These are phyloP conservation scores for Accipiter cooperii DNA, from an alignment of 2,113 vertebrate species.

Conservation along the genomic window DNA sequence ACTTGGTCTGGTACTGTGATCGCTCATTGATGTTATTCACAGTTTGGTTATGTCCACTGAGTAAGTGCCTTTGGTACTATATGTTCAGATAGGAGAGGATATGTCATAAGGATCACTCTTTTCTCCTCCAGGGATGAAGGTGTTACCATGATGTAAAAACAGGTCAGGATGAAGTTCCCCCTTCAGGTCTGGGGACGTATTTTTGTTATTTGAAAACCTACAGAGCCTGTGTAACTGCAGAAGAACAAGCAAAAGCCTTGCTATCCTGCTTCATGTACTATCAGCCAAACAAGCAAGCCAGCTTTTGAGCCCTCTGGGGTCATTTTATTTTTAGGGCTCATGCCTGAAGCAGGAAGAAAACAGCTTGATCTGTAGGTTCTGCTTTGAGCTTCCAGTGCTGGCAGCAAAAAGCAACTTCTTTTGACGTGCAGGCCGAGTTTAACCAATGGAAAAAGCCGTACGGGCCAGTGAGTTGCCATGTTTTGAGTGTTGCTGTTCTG, in stretches of 20 bases:
- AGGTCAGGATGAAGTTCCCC: not conserved
- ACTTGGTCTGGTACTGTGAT: not conserved
- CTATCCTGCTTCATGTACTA: not conserved
- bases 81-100: not conserved
- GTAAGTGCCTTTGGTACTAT: not conserved
- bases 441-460: conserved; percentile 10
- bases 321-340: conserved; percentile 52
- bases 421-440: not conserved
- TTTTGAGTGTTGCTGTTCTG: not conserved
- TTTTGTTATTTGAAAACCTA: not conserved
- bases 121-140: not conserved
- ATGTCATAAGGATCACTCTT: not conserved
- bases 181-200: not conserved
- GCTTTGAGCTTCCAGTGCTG: conserved; percentile 9
- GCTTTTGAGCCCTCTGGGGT: conserved; percentile 29
- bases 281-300: conserved; percentile 23
- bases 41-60: not conserved
- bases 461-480: not conserved
- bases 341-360: conserved; percentile 46
- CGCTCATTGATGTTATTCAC: not conserved
- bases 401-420: not conserved
- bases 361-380: conserved; percentile 42
- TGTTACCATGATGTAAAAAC: not conserved
- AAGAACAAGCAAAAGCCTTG: not conserved
- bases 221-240: not conserved